Evolutionary conservation across 2,113 vertebrate genomes (phyloP), one percentile per base, ranked within the genome.

Genomic region (Odontophorus gujanensis): DNA sequence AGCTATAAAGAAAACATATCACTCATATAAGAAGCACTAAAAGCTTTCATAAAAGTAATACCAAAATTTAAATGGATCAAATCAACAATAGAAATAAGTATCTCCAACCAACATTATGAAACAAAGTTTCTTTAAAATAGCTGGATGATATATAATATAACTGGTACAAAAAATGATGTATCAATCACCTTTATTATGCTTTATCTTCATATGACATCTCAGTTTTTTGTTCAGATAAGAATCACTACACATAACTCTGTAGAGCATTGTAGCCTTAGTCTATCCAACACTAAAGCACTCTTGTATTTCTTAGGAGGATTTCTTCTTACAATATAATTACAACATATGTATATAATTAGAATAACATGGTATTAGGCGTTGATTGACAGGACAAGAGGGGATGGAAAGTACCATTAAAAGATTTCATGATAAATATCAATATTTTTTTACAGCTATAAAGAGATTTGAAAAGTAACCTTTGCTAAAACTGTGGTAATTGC

Each of bases 1-100:
- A 91, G 50, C 59, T 82, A 77, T 74, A 95, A 95, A 85, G 67
- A 94, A 95, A 93, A 87, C 34, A 36, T 71, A 71, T 92, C 93
- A 92, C 28, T 89, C 89, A 89, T 79, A 55, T 92, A 67, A 80
- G 81, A 92, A 83, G 55, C 75, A 81, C 85, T 80, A 74, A 83
- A 93, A 77, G 28, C 11, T 87, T 87, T 85, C 68, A 34, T 87
- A 19, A 30, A 83, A 92, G 91, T 71, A 89, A 43, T 88, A 65
- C 34, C 66, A 34, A 43, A 77, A 87, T 87, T 95, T 93, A 87
- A 95, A 91, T 34, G 69, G 47, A 57, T 45, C 91, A 89, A 77
- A 93, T 61, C 72, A 93, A 55, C 55, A 89, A 76, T 14, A 85
- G 61, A 91, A 91, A 81, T 77, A 67, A 48, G 18, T 83, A 74